Conservation (phyloP, 1,140 invertebrate species). For the Himalopsyche phryganea region DNA sequence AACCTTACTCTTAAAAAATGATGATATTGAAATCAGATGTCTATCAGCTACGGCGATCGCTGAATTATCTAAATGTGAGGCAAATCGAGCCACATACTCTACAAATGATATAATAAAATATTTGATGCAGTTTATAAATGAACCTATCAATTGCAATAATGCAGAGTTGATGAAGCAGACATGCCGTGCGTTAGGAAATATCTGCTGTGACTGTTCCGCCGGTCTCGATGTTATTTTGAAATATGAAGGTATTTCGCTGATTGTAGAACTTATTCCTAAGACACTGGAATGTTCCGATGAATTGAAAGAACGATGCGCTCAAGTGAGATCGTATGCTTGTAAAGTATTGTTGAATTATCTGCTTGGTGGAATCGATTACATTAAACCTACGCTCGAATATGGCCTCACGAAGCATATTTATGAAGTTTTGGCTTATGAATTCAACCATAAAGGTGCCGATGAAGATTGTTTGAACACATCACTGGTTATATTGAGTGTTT, state of each 20-base stretch:
- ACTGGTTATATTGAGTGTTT: slow-evolving; percentile 67
- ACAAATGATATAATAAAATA: slow-evolving; percentile 54
- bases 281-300: slow-evolving; percentile 31
- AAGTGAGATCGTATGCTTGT: slow-evolving; percentile 43
- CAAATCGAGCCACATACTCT: slow-evolving; percentile 64
- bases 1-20: slow-evolving; percentile 40
- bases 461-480: slow-evolving; percentile 57
- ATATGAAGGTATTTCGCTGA: slow-evolving; percentile 54
- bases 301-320: slow-evolving; percentile 12
- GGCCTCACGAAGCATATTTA: slow-evolving; percentile 61
- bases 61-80: slow-evolving; percentile 67
- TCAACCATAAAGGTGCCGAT: slow-evolving; percentile 40
- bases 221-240: slow-evolving; percentile 61
- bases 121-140: slow-evolving; percentile 54
- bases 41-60: slow-evolving; percentile 62
- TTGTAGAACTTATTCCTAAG: slow-evolving; percentile 49
- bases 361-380: slow-evolving; percentile 66
- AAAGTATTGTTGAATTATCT: slow-evolving; percentile 76
- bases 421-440: slow-evolving; percentile 45
- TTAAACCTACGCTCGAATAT: slow-evolving; percentile 62
- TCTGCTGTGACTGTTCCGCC: slow-evolving; percentile 82
- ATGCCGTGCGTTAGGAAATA: slow-evolving; percentile 79
- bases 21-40: slow-evolving; percentile 40
- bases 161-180: slow-evolving; percentile 64
- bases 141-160: slow-evolving; percentile 42